Evolutionary conservation across 2,888 invertebrate genomes (phyloP).

Genomic region (Heliconius charithonia): DNA sequence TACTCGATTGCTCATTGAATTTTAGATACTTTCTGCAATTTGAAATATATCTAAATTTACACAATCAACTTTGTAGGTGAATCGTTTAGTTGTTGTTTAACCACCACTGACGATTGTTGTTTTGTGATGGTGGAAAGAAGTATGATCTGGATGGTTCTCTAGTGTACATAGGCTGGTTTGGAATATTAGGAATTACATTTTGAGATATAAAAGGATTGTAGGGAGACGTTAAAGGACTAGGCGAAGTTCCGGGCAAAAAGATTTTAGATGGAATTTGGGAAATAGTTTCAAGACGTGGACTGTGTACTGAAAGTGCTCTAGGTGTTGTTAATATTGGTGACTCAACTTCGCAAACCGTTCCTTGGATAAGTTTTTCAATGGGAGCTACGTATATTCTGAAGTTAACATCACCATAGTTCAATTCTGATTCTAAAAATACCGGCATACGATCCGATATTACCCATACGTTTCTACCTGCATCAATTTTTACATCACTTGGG

Average conservation of each 20-base stretch:
- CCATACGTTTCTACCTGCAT: conserved; percentile 88
- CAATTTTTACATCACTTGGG: conserved; percentile 91
- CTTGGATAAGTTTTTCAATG: conserved; percentile 85
- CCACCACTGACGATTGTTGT: conserved; percentile 58
- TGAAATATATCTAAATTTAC: conserved; percentile 38
- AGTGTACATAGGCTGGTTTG: conserved; percentile 56
- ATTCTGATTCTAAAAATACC: conserved; percentile 86
- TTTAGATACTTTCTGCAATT: conserved; percentile 20
- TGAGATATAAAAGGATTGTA: conserved; percentile 46
- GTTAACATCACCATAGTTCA: conserved; percentile 90
- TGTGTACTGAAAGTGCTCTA: conserved; percentile 28
- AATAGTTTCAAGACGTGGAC: conserved; percentile 32
- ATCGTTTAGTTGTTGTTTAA: conserved; percentile 56
- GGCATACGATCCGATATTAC: conserved; percentile 93
- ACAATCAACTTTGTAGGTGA: conserved; percentile 52
- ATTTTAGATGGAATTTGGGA: conserved; percentile 37
- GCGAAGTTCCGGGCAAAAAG: conserved; percentile 33
- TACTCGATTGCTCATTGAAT: conserved; percentile 11
- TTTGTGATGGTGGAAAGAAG: conserved; percentile 39
- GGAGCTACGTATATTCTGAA: conserved; percentile 90
- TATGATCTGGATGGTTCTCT: conserved; percentile 49
- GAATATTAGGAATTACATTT: conserved; percentile 52
- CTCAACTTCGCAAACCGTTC: conserved; percentile 88
- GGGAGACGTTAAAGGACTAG: conserved; percentile 22
- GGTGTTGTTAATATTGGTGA: conserved; percentile 45